These are phyloP conservation scores for Coenobita brevimanus DNA, from an alignment of 1,140 invertebrate species.

Conservation along the genomic window DNA sequence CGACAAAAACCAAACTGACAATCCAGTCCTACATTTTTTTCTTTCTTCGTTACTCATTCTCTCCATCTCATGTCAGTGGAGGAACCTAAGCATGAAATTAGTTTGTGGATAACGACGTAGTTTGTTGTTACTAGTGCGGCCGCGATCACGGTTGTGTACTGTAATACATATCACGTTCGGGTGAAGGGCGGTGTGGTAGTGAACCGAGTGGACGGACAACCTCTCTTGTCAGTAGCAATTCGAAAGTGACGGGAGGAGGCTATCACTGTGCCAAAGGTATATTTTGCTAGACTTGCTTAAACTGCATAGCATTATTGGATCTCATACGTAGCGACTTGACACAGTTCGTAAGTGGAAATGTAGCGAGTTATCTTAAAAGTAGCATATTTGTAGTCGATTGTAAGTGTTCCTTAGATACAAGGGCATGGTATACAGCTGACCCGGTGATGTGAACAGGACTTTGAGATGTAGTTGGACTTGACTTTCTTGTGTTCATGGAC, in stretches of 20 bases:
- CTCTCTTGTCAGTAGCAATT: too few species aligned
- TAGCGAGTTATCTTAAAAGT: not conserved
- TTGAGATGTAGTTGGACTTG: too few species aligned
- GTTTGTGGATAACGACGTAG: conserved; percentile 27
- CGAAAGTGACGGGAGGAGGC: not conserved
- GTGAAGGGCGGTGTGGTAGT: not conserved
- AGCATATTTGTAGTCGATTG: too few species aligned
- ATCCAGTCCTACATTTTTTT: not conserved
- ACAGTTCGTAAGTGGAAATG: conserved; percentile 1
- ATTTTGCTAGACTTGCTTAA: conserved; percentile 35
- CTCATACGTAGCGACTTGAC: not conserved
- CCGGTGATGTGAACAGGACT: too few species aligned
- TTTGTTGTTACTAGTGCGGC: conserved; percentile 22
- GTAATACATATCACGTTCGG: conserved; percentile 47
- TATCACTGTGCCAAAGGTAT: conserved; percentile 60
- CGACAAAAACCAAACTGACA: not conserved
- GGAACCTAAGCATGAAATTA: not conserved
- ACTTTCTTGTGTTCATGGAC: too few species aligned
- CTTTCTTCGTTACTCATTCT: not conserved
- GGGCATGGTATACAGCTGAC: too few species aligned
- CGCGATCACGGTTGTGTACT: conserved; percentile 16
- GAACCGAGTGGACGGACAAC: too few species aligned
- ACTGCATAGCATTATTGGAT: conserved; percentile 31
- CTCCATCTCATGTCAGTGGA: not conserved
- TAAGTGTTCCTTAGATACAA: too few species aligned